Conservation (phyloP, 2,888 invertebrate genomes). For the Sipha maydis region DNA sequence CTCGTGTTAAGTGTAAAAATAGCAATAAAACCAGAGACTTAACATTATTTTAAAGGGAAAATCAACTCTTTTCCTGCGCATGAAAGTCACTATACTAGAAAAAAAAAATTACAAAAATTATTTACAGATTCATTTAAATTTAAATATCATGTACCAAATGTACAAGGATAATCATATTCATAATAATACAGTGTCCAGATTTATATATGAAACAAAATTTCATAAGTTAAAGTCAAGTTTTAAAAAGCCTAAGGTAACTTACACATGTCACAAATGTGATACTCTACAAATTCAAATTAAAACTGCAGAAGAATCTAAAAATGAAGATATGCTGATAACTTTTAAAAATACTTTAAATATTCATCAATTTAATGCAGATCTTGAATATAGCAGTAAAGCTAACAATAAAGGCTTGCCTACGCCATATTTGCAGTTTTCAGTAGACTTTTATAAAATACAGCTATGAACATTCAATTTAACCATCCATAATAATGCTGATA, state of each 20-base stretch:
- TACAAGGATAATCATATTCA: too few species aligned
- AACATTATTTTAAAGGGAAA: too few species aligned
- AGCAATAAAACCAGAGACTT: slow-evolving; percentile 23
- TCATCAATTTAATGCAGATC: too few species aligned
- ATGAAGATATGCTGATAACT: slow-evolving; percentile 9
- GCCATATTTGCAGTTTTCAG: slow-evolving; percentile 51
- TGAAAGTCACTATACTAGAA: too few species aligned
- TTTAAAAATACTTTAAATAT: too few species aligned
- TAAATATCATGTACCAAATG: too few species aligned
- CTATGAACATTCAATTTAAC: slow-evolving; percentile 6
- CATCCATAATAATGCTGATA: background rate
- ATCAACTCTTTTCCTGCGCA: too few species aligned
- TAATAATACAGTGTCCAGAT: too few species aligned
- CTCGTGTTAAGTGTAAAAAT: slow-evolving; percentile 22
- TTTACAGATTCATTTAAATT: too few species aligned
- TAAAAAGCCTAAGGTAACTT: background rate
- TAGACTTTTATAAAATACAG: slow-evolving; percentile 15
- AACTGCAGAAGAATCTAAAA: slow-evolving; percentile 24
- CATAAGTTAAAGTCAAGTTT: background rate
- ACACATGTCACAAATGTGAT: slow-evolving; percentile 19
- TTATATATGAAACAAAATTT: too few species aligned
- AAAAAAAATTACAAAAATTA: too few species aligned
- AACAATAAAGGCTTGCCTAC: slow-evolving; percentile 54
- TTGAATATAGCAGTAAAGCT: background rate
- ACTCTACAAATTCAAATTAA: background rate